These are phyloP conservation scores for Sebastiscus albofasciatus DNA, from an alignment of 2,797 vertebrate species.

Conservation along the genomic window DNA sequence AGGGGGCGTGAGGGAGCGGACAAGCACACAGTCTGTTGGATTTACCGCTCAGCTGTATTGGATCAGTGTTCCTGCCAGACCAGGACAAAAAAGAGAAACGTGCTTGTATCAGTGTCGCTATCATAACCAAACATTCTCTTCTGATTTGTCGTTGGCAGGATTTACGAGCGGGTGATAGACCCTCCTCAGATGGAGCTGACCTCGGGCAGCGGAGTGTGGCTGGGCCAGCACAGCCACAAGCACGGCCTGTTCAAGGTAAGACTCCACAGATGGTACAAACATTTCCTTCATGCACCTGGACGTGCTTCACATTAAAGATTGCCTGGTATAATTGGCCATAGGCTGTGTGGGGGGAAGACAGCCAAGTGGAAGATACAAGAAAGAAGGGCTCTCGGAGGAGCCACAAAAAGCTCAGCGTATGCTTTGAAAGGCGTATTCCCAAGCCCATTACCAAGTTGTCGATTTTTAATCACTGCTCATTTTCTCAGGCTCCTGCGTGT, in stretches of 20 bases:
- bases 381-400: constrained; percentile 16
- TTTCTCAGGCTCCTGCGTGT: constrained; percentile 38
- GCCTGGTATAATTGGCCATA: constrained; percentile 31
- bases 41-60: constrained; percentile 55
- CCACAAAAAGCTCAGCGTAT: constrained; percentile 5
- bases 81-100: constrained; percentile 13
- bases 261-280: neutral
- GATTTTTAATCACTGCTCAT: constrained; percentile 63
- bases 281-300: neutral
- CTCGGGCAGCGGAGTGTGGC: constrained; percentile 91
- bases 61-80: constrained; percentile 55
- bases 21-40: constrained; percentile 34
- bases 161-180: constrained; percentile 95
- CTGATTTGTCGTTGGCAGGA: constrained; percentile 82
- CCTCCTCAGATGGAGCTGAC: constrained; percentile 90
- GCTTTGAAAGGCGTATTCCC: constrained; percentile 44
- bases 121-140: constrained; percentile 45
- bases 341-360: neutral
- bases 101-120: constrained; percentile 34
- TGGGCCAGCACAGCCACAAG: constrained; percentile 94
- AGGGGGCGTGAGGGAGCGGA: constrained; percentile 3
- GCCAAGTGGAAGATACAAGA: constrained; percentile 16
- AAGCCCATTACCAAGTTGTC: constrained; percentile 33
- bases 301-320: constrained; percentile 25
- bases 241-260: constrained; percentile 98